Evolutionary conservation across 2,797 vertebrate genomes (phyloP), one percentile per base, ranked within the genome.

Genomic region (Artibeus lituratus): DNA sequence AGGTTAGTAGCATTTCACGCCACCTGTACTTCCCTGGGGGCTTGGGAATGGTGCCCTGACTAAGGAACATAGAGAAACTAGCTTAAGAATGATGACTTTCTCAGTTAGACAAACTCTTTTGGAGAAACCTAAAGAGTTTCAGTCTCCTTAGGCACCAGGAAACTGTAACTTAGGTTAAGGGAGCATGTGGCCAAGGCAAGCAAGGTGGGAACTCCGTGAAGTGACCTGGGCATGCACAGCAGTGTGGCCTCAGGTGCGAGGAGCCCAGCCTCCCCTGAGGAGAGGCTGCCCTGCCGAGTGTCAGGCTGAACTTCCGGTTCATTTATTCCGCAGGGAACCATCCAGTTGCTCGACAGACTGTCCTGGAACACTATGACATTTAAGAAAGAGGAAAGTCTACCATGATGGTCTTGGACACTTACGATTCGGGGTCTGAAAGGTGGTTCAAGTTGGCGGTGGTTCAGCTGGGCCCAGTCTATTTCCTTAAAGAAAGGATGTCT

Each of bases 341-440:
- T 29, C 1, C 2, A 3, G 22, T 32, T 73, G 8, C 39, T 37
- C 32, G 2, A 3, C 0, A 26, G 44, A 62, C 62, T 77, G 14
- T 15, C 62, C n/a, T 35, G 44, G 37, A 47, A 85, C 74, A 59
- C 26, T 39, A 51, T 37, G 53, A 73, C 51, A 47, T 42, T 80
- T n/a, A 32, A 80, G 49, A 84, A 49, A 87, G 15, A 83, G 42
- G 12, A 37, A 39, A 2, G 21, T 78, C 53, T 55, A 3, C 14
- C 2, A 2, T 7, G 62, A 42, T 7, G 37, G 42, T 10, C 21
- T 78, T 4, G 4, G 49, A 76, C 65, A 99, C 99, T 98, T 98
- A 99, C 99, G 21, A 99, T 99, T 95, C 99, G 98, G 76, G 99
- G 99, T 94, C 99, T 99, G 98, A 99, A 99, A 0, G 99, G 99